These are phyloP conservation scores for Callospermophilus lateralis DNA, from an alignment of 2,113 vertebrate genomes.

Conservation along the genomic window DNA sequence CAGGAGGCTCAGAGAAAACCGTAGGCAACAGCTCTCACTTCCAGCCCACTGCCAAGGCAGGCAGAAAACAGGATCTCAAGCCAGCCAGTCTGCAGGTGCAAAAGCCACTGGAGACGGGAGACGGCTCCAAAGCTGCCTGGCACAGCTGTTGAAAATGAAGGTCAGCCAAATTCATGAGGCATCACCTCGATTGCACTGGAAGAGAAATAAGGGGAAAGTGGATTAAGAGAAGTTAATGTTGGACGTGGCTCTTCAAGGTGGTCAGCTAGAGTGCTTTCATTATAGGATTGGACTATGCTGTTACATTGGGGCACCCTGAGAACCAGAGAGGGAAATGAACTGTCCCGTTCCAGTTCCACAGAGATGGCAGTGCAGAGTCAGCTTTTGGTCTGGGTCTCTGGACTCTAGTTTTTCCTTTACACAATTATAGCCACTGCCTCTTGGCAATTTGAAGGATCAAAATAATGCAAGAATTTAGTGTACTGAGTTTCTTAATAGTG, in stretches of 20 bases:
- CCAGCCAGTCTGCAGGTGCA: conserved; percentile 50
- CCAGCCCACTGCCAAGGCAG: not conserved
- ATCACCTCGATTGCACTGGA: not conserved
- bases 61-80: not conserved
- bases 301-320: not conserved
- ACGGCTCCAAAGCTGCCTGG: not conserved
- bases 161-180: conserved; percentile 30
- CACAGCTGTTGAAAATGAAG: conserved; percentile 61
- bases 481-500: not conserved
- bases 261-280: not conserved
- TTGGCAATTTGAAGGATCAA: not conserved
- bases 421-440: not conserved
- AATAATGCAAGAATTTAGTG: not conserved
- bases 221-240: not conserved
- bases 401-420: not conserved
- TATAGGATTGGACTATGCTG: not conserved
- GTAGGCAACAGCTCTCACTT: not conserved
- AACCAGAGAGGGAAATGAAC: not conserved
- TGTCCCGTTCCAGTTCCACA: too few relatives aligned
- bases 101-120: not conserved
- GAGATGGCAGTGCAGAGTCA: not conserved
- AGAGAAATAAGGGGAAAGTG: not conserved
- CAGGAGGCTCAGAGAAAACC: not conserved
- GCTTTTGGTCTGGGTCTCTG: not conserved
- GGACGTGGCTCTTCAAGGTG: not conserved